These are phyloP conservation scores for Acronicta alni DNA, from an alignment of 2,888 invertebrate genomes.

Conservation along the genomic window DNA sequence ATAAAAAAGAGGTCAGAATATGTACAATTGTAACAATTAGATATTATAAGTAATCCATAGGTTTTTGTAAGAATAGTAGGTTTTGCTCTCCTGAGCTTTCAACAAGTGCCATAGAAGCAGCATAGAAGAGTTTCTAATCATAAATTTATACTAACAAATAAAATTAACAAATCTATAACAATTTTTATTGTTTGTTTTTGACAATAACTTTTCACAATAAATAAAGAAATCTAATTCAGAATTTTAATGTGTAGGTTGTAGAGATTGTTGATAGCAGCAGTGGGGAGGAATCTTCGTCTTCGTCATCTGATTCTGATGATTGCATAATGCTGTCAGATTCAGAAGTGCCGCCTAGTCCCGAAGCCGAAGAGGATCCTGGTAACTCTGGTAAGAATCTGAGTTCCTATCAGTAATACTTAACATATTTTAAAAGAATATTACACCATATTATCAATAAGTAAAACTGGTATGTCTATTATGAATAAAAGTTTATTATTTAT, in stretches of 20 bases:
- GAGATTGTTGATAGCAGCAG: slow-evolving; percentile 93
- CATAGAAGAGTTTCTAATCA: background rate
- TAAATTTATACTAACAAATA: too few species aligned
- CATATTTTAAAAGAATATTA: too few species aligned
- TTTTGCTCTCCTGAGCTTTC: too few species aligned
- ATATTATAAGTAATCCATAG: background rate
- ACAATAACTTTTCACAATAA: background rate
- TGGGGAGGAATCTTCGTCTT: slow-evolving; percentile 85
- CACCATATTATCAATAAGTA: too few species aligned
- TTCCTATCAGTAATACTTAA: background rate
- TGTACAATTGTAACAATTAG: background rate
- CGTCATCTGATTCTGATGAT: slow-evolving; percentile 93
- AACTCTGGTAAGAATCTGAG: slow-evolving; percentile 92
- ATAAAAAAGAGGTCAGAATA: slow-evolving; percentile 77
- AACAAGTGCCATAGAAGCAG: too few species aligned
- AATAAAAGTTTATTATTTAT: too few species aligned
- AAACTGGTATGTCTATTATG: too few species aligned
- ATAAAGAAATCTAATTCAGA: background rate
- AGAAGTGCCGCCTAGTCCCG: slow-evolving; percentile 94
- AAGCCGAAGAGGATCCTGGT: slow-evolving; percentile 95
- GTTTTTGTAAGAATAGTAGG: background rate
- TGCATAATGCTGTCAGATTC: slow-evolving; percentile 96
- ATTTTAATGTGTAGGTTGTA: slow-evolving; percentile 87
- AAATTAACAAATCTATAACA: too few species aligned
- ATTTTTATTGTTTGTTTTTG: too few species aligned